Conservation (phyloP, 2,797 vertebrate species). For the Prionace glauca region DNA sequence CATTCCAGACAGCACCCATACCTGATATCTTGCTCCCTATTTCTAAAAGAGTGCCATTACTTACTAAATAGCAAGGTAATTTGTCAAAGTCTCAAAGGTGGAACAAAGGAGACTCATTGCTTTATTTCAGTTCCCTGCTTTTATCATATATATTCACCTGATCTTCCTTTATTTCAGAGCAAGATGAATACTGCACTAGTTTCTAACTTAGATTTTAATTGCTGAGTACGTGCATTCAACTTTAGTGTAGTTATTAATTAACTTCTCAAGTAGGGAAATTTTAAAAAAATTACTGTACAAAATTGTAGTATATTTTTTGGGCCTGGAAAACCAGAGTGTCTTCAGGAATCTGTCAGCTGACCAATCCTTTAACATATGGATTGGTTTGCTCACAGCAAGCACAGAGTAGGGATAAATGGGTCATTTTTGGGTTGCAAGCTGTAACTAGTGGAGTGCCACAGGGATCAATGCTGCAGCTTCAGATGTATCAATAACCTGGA, state of each 20-base stretch:
- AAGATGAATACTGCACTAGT: not conserved
- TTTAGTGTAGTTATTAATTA: not conserved
- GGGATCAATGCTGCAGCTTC: too few relatives aligned
- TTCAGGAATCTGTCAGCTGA: not conserved
- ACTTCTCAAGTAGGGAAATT: not conserved
- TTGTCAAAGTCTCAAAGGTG: not conserved
- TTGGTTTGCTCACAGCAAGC: too few relatives aligned
- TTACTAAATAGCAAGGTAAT: not conserved
- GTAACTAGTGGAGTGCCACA: too few relatives aligned
- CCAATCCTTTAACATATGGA: too few relatives aligned
- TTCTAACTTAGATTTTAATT: not conserved
- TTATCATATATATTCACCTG: not conserved
- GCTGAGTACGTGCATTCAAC: not conserved
- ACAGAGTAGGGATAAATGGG: too few relatives aligned
- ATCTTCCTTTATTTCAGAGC: not conserved
- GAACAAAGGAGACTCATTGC: not conserved
- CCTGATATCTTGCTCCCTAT: not conserved
- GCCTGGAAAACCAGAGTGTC: not conserved
- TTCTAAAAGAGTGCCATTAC: not conserved
- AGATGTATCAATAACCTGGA: too few relatives aligned
- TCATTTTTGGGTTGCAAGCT: too few relatives aligned
- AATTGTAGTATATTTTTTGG: not conserved
- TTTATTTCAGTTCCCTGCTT: not conserved
- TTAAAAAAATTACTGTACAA: not conserved
- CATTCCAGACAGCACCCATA: not conserved